A percentile compares a stretch with the other conserved stretches of the same genome.
Conservation (phyloP, 2,113 vertebrate genomes). For the Paraplagusia blochii region DNA sequence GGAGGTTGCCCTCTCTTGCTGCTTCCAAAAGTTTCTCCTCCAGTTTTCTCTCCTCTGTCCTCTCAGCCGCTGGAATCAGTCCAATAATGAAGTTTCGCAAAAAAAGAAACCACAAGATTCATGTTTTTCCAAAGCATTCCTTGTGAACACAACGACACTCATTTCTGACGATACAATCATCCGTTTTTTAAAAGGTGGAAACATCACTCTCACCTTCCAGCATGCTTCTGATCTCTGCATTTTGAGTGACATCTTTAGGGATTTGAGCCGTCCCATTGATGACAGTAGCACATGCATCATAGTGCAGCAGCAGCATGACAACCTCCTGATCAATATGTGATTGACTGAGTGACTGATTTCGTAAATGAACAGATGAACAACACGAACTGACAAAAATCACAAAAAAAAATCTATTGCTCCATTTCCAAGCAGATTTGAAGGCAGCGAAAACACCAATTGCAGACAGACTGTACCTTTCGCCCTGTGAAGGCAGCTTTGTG, state of each 20-base stretch:
- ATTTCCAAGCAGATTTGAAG: conserved; percentile 3
- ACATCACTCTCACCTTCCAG: conserved; percentile 83
- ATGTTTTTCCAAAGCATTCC: background rate
- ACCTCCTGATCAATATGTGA: conserved; percentile 80
- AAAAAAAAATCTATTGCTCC: conserved; percentile 10
- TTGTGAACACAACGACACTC: background rate
- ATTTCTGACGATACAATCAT: background rate
- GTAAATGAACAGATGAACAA: conserved; percentile 30
- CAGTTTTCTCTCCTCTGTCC: conserved; percentile 90
- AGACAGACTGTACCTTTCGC: conserved; percentile 79
- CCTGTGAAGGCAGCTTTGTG: conserved; percentile 96
- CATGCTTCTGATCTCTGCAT: conserved; percentile 90
- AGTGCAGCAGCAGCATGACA: conserved; percentile 90
- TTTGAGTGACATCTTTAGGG: conserved; percentile 88
- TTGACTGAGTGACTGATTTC: conserved; percentile 30
- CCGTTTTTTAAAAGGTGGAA: background rate
- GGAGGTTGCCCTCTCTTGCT: conserved; percentile 85
- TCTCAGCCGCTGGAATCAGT: conserved; percentile 83
- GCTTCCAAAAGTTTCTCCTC: conserved; percentile 88
- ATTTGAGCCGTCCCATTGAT: conserved; percentile 93
- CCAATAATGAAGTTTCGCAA: background rate
- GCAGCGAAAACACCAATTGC: background rate
- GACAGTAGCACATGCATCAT: conserved; percentile 83
- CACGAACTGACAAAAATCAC: conserved; percentile 32
- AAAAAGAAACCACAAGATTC: background rate